Conservation (phyloP, 2,113 vertebrate species). For the Upupa epops region DNA sequence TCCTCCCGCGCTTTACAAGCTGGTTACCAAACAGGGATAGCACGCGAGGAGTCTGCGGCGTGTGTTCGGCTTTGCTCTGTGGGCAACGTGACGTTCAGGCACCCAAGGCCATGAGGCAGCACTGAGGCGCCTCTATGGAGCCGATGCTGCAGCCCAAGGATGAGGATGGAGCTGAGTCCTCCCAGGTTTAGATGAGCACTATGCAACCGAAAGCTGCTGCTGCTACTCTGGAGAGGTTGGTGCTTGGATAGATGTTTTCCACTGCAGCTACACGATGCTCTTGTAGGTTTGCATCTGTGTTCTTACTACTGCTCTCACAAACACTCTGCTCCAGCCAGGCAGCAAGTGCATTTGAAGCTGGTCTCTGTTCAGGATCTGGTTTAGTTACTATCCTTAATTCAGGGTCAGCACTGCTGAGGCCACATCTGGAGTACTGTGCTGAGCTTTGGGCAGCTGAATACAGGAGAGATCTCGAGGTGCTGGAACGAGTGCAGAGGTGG, state of each 20-base stretch:
- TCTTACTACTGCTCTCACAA: background rate
- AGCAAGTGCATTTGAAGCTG: background rate
- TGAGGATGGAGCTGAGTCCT: rapidly evolving
- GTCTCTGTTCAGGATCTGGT: background rate
- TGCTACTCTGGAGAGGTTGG: background rate
- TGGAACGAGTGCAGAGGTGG: too few relatives aligned
- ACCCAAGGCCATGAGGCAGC: rapidly evolving
- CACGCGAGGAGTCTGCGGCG: background rate
- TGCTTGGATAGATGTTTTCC: background rate
- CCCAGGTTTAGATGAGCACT: rapidly evolving
- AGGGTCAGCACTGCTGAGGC: background rate
- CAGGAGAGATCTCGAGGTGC: too few relatives aligned
- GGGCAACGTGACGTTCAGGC: background rate
- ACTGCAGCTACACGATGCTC: background rate
- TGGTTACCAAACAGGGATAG: background rate
- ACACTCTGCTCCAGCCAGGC: background rate
- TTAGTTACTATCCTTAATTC: background rate
- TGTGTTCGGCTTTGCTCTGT: background rate
- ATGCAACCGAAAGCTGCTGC: background rate
- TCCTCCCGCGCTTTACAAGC: conserved; percentile 25
- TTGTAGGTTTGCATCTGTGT: background rate
- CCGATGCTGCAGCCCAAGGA: background rate
- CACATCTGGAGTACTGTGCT: too few relatives aligned
- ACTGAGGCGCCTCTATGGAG: background rate
- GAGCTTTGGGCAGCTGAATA: too few relatives aligned